phyloP scores from a whole-genome alignment of 1,140 invertebrate species.

The Procambarus clarkii region DNA sequence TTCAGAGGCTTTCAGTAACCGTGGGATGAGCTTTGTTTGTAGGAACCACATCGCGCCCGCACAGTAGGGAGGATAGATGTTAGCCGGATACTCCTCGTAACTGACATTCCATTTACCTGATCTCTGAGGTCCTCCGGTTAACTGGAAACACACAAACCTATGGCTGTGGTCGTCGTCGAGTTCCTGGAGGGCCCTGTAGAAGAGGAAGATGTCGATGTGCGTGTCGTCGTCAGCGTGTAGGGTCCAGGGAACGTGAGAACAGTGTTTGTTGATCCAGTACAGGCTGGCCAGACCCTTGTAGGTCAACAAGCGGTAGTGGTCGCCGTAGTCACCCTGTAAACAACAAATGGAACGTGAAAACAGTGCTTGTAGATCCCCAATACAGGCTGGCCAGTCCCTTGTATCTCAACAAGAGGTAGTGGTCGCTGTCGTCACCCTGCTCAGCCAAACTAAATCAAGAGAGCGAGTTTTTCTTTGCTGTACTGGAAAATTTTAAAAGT shows the following conservation, averaged over 20 bases:
- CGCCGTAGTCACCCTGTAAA: background rate
- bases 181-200: background rate
- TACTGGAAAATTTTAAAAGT: too few species aligned
- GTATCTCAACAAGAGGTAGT: constrained; percentile 46
- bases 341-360: constrained; percentile 23
- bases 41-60: constrained; percentile 38
- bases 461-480: too few species aligned
- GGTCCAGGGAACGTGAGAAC: too few species aligned
- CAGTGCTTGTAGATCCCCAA: constrained; percentile 47
- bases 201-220: constrained; percentile 47
- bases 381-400: constrained; percentile 27
- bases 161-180: background rate
- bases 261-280: too few species aligned
- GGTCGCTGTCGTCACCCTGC: constrained; percentile 43
- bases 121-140: constrained; percentile 8
- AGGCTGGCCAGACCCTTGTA: background rate
- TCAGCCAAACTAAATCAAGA: too few species aligned
- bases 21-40: constrained; percentile 27
- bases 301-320: too few species aligned
- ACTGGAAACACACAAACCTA: constrained; percentile 31
- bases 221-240: constrained; percentile 30
- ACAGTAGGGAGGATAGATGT: constrained; percentile 27
- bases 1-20: constrained; percentile 29
- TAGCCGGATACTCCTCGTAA: constrained; percentile 21
- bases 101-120: constrained; percentile 17